Evolutionary conservation across 2,888 invertebrate species (phyloP), one percentile per base, ranked within the genome.

Genomic region (Buathra laborator): DNA sequence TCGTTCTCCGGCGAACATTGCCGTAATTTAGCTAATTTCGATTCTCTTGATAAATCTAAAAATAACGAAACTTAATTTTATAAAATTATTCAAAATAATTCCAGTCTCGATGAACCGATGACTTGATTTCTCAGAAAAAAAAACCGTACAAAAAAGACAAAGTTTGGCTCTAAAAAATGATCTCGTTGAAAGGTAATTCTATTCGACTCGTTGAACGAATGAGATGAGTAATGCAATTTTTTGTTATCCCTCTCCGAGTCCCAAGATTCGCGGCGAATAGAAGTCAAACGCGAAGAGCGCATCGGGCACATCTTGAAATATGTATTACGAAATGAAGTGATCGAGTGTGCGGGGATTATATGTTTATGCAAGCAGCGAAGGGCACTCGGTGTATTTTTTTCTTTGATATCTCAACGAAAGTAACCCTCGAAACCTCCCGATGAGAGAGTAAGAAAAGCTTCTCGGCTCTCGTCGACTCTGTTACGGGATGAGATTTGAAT

Each of bases 321-420:
- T 87, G 82, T 86, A 87, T 88, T 76, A 85, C 62, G 75, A 68
- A 70, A 70, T 24, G 64, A 37, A 84, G 32, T 78, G 77, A 77
- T 51, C 19, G 72, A 70, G 74, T 24, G 53, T 68, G 74, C 62
- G 80, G 37, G 48, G 84, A 86, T 86, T 85, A 76, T 82, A 88
- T 87, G 85, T 86, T 88, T 94, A 94, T 93, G 93, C 92, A 93
- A 93, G 91, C 93, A 89, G 90, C 88, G 90, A 91, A 91, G 90
- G 78, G 91, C 89, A 90, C 91, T 92, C 91, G 85, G 87, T 85
- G 86, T 90, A 92, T 93, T 94, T 93, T 94, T 93, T 93, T 93
- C 93, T 94, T 94, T 94, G 94, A 94, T 93, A 93, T 53, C 84
- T 76, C 83, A 85, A 86, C 86, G 82, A 67, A 71, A 78, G 74